Conservation (phyloP, 2,888 invertebrate species). For the Lymantria dispar region DNA sequence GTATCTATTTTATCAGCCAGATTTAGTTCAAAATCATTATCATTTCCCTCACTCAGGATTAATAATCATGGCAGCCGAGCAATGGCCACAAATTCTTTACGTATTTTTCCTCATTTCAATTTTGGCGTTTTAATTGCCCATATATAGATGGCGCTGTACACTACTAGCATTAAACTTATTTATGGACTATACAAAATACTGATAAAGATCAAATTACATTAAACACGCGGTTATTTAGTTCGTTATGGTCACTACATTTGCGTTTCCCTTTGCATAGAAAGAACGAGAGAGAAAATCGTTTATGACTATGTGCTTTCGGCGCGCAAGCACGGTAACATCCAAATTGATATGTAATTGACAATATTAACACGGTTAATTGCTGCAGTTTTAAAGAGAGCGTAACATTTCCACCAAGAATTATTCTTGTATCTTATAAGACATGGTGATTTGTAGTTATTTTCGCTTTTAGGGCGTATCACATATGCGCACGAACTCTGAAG, state of each 20-base stretch:
- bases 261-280: constrained; percentile 15
- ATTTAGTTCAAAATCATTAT: too few relatives aligned
- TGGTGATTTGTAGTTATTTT: constrained; percentile 16
- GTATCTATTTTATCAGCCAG: too few relatives aligned
- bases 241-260: constrained; percentile 17
- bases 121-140: too few relatives aligned
- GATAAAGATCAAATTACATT: constrained; percentile 14
- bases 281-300: neutral
- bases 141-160: neutral
- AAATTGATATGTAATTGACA: constrained; percentile 43
- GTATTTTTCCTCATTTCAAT: too few relatives aligned
- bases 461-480: constrained; percentile 14
- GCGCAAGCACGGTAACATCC: neutral
- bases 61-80: too few relatives aligned
- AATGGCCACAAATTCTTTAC: too few relatives aligned
- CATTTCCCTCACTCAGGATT: too few relatives aligned
- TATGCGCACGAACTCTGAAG: neutral
- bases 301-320: constrained; percentile 9
- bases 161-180: neutral
- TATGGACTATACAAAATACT: neutral
- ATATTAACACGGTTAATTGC: constrained; percentile 56
- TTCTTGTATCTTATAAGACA: too few relatives aligned
- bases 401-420: constrained; percentile 45
- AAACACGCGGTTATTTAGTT: constrained; percentile 8
- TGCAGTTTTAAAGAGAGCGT: constrained; percentile 55